Evolutionary conservation across 2,797 vertebrate species (phyloP).

Genomic region (Oreortyx pictus): DNA sequence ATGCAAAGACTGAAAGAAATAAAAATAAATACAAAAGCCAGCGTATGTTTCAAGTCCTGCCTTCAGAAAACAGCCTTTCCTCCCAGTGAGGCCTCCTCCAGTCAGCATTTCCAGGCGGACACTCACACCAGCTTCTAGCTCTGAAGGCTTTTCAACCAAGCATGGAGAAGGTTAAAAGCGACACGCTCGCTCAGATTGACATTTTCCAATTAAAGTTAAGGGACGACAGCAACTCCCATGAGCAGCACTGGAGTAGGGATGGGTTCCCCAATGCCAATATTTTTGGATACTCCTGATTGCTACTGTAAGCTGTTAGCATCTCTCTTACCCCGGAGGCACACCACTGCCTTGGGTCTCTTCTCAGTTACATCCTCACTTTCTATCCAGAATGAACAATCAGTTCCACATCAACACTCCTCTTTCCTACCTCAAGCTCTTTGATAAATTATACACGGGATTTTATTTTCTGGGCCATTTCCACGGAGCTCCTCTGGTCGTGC

Average conservation of each 20-base stretch:
- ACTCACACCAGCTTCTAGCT: neutral
- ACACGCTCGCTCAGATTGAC: neutral
- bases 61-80: neutral
- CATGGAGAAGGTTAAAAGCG: fast-evolving
- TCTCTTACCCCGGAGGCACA: neutral
- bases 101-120: neutral
- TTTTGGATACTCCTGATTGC: fast-evolving
- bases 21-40: neutral
- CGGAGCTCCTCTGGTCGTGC: neutral
- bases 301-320: fast-evolving
- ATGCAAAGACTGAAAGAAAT: neutral
- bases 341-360: fast-evolving
- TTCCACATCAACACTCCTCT: neutral
- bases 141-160: neutral
- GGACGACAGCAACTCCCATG: neutral
- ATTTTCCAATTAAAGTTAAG: neutral
- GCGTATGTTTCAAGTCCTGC: neutral
- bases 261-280: neutral
- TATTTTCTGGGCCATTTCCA: neutral
- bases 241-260: neutral
- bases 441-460: neutral
- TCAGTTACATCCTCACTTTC: neutral
- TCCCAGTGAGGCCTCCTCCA: neutral
- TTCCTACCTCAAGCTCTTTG: neutral
- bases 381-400: neutral